Evolutionary conservation across 1,140 invertebrate genomes (phyloP).

Genomic region (Ptiloglossa arizonensis): DNA sequence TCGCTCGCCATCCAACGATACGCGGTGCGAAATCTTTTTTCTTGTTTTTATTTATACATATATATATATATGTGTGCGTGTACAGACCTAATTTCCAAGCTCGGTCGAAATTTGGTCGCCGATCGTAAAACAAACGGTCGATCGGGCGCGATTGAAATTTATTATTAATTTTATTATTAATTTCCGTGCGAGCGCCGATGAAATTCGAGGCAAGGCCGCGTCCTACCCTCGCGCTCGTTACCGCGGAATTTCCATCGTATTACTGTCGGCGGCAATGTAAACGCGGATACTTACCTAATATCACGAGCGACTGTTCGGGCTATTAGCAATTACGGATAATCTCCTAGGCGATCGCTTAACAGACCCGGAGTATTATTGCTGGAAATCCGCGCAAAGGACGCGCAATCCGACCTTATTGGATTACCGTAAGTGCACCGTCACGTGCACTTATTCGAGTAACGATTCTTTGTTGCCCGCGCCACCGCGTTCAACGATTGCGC

Average conservation of each 20-base stretch:
- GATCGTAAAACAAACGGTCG: not conserved
- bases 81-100: no score
- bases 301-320: constrained; percentile 46
- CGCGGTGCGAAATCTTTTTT: not conserved
- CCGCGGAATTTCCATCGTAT: constrained; percentile 58
- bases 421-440: constrained; percentile 37
- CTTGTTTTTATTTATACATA: not conserved
- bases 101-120: no score
- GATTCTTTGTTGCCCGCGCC: constrained; percentile 20
- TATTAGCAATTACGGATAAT: constrained; percentile 72
- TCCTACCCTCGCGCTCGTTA: constrained; percentile 48
- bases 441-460: constrained; percentile 33
- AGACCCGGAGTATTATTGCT: constrained; percentile 61
- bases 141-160: not conserved
- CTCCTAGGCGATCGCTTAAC: constrained; percentile 60
- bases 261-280: constrained; percentile 51
- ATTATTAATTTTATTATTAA: no score
- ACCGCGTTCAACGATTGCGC: not conserved
- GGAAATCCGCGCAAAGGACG: constrained; percentile 44
- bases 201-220: constrained; percentile 5
- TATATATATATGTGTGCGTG: no score
- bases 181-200: not conserved
- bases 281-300: constrained; percentile 41
- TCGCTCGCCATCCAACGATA: not conserved
- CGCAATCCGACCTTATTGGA: constrained; percentile 26